Evolutionary conservation across 2,113 vertebrate species (phyloP), one percentile per base, ranked within the genome.

Genomic region (Fregetta grallaria): DNA sequence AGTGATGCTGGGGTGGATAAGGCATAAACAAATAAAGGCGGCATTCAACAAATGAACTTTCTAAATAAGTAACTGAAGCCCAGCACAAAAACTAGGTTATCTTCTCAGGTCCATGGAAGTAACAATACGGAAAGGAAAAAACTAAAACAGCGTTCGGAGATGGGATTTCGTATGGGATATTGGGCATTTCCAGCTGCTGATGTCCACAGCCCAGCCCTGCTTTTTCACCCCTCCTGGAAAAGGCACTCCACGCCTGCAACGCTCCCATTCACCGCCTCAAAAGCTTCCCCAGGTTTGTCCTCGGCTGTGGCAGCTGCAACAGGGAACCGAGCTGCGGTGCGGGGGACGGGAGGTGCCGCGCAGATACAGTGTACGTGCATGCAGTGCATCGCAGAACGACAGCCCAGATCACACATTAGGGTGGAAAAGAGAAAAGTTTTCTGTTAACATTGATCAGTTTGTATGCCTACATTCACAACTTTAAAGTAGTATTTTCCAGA

Each of bases 361-460:
- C 13, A 26, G 18, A 9, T 8, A 15, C 19, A 1, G 49, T 7
- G 17, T 9, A 19, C 1, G n/a, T 12, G 63, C 52, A 4, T 0
- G 36, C 71, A 25, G 15, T 2, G n/a, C 38, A 1, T 5, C 11
- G 44, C 63, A 8, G 29, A 16, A 11, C 1, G 1, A 17, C 40
- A 44, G 56, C 75, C n/a, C 22, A 0, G 4, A 20, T 5, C 63
- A 32, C 2, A 1, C 67, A 0, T 1, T 2, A 1, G 8, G 3
- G 8, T 21, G 62, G 29, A 19, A 66, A 59, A 13, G 7, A 55
- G 42, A 34, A 38, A 15, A 13, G n/a, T 11, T 32, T 45, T 38
- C 68, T 34, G 6, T 49, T 47, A 63, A 29, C 67, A 6, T 2
- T 6, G 20, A 6, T 32, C 62, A 15, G 13, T 62, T 36, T 12